Conservation (phyloP, 2,888 invertebrate genomes). For the Yponomeuta malinellus region DNA sequence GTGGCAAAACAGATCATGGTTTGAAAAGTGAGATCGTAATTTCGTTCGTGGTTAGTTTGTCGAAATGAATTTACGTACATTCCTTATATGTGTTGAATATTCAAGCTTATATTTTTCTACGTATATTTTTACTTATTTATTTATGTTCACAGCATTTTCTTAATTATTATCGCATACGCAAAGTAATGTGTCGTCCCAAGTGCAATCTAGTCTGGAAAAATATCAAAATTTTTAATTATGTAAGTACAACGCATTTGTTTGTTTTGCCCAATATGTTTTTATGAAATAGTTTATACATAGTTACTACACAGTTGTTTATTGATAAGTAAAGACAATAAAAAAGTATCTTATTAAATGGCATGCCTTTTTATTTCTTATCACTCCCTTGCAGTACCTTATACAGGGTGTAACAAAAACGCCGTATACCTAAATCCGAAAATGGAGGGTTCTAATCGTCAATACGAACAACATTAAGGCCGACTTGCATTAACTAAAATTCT, state of each 20-base stretch:
- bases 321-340: constrained; percentile 9
- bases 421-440: too few species aligned
- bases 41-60: background rate
- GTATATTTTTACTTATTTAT: background rate
- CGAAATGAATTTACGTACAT: background rate
- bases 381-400: too few species aligned
- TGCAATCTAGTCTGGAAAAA: background rate
- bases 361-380: background rate
- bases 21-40: background rate
- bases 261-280: background rate
- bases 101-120: background rate
- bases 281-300: constrained; percentile 7
- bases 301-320: background rate
- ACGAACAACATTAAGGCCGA: too few species aligned
- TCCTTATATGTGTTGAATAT: background rate
- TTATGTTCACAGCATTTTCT: background rate
- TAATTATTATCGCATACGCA: background rate
- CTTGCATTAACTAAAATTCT: too few species aligned
- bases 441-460: too few species aligned
- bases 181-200: background rate
- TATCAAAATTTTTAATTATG: background rate
- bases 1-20: background rate
- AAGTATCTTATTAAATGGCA: background rate
- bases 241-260: background rate
- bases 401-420: too few species aligned